Conservation (phyloP, 1,140 invertebrate species). For the Drosophila bifasciata region DNA sequence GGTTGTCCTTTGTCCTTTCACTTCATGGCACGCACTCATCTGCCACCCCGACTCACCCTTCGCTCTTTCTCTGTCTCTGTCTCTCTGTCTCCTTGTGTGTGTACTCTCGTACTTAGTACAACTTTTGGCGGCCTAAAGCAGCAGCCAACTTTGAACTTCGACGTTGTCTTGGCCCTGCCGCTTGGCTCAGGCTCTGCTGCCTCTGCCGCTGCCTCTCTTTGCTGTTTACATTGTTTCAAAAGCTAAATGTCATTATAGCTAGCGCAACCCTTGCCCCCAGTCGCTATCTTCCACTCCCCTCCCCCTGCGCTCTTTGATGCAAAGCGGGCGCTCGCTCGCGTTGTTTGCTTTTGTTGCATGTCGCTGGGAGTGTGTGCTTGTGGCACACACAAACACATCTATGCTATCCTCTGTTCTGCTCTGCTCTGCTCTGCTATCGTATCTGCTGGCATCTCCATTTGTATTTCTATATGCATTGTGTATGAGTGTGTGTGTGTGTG, state of each 20-base stretch:
- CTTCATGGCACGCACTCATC: background rate
- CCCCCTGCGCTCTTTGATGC: conserved; percentile 52
- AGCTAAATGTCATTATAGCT: conserved; percentile 81
- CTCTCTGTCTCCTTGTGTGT: conserved; percentile 21
- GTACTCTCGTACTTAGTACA: conserved; percentile 62
- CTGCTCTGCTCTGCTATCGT: conserved; percentile 9
- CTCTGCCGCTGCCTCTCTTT: conserved; percentile 16
- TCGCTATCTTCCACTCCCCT: background rate
- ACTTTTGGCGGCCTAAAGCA: conserved; percentile 73
- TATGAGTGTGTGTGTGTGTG: conserved; percentile 44
- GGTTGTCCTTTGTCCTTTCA: conserved; percentile 31
- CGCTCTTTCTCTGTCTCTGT: background rate
- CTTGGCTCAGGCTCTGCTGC: conserved; percentile 20
- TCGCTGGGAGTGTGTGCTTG: conserved; percentile 20
- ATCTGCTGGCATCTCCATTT: conserved; percentile 46
- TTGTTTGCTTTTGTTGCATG: conserved; percentile 74
- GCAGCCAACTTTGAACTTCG: conserved; percentile 74
- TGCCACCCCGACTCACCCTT: background rate
- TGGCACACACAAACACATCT: conserved; percentile 62
- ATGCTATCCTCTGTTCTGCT: conserved; percentile 10
- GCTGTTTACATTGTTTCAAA: conserved; percentile 80
- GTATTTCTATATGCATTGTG: conserved; percentile 24
- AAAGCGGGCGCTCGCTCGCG: conserved; percentile 39
- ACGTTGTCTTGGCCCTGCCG: conserved; percentile 40
- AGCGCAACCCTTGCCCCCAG: conserved; percentile 33